Evolutionary conservation across 2,888 invertebrate genomes (phyloP).

Genomic region (Trichopria drosophilae): DNA sequence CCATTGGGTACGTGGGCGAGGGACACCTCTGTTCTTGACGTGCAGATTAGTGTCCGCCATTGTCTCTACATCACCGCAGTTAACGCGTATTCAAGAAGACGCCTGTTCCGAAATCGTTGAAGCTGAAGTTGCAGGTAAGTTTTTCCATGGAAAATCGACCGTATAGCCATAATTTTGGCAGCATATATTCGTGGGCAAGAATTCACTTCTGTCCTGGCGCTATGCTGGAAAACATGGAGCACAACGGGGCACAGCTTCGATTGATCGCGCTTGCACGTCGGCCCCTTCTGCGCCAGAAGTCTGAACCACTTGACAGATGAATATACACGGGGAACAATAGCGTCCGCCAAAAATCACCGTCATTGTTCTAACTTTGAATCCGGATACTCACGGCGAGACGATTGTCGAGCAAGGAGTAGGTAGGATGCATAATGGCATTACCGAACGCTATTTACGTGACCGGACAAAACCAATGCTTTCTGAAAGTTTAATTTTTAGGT

Average conservation of each 20-base stretch:
- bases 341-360: constrained; percentile 56
- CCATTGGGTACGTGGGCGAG: constrained; percentile 35
- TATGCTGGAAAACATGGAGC: constrained; percentile 29
- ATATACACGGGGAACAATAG: constrained; percentile 54
- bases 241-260: constrained; percentile 13
- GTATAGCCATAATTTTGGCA: too few relatives aligned
- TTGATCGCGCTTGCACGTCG: constrained; percentile 29
- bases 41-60: constrained; percentile 60
- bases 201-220: too few relatives aligned
- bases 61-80: constrained; percentile 57
- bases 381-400: constrained; percentile 42
- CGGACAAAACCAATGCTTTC: too few relatives aligned
- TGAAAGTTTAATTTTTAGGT: too few relatives aligned
- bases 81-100: constrained; percentile 58
- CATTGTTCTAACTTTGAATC: constrained; percentile 57
- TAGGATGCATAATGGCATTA: too few relatives aligned
- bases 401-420: too few relatives aligned
- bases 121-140: too few relatives aligned
- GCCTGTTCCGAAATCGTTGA: too few relatives aligned
- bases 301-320: constrained; percentile 54
- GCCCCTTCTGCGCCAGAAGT: constrained; percentile 32
- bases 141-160: too few relatives aligned
- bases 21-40: constrained; percentile 56
- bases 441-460: too few relatives aligned
- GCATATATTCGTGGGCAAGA: too few relatives aligned